These are phyloP conservation scores for Endotricha flammealis DNA, from an alignment of 2,888 invertebrate genomes.

Conservation along the genomic window DNA sequence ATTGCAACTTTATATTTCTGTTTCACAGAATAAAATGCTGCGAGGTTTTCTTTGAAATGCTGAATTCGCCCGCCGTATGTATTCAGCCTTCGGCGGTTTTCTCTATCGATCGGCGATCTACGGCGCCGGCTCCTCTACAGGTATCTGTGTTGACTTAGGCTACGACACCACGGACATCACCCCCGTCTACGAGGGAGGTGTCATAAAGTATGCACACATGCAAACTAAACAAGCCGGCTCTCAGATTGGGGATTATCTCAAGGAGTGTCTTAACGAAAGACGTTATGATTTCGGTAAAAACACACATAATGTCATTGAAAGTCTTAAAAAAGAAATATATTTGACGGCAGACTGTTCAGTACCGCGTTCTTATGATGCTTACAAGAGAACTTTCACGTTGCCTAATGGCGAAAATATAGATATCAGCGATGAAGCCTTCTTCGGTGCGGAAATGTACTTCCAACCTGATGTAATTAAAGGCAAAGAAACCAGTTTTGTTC, in stretches of 20 bases:
- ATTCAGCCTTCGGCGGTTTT: conserved; percentile 49
- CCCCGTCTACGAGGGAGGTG: conserved; percentile 57
- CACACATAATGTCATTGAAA: conserved; percentile 28
- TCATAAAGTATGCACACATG: conserved; percentile 46
- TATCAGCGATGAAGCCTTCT: conserved; percentile 42
- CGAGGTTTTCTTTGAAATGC: conserved; percentile 57
- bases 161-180: conserved; percentile 41
- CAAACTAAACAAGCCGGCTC: conserved; percentile 39
- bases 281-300: conserved; percentile 25
- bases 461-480: conserved; percentile 39
- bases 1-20: too few relatives aligned
- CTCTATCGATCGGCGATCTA: too few relatives aligned
- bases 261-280: conserved; percentile 29
- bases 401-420: conserved; percentile 44
- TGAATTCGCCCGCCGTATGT: conserved; percentile 53
- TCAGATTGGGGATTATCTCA: conserved; percentile 35
- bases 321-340: conserved; percentile 36
- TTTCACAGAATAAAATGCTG: conserved; percentile 50
- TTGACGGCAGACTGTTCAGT: conserved; percentile 32
- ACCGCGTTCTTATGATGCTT: conserved; percentile 21
- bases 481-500: conserved; percentile 21
- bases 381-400: conserved; percentile 28
- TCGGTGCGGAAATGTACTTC: conserved; percentile 47
- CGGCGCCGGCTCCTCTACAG: conserved; percentile 54
- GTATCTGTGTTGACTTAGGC: conserved; percentile 57